These are phyloP conservation scores for Leptoclinus maculatus DNA, from an alignment of 2,797 vertebrate species.

Conservation along the genomic window DNA sequence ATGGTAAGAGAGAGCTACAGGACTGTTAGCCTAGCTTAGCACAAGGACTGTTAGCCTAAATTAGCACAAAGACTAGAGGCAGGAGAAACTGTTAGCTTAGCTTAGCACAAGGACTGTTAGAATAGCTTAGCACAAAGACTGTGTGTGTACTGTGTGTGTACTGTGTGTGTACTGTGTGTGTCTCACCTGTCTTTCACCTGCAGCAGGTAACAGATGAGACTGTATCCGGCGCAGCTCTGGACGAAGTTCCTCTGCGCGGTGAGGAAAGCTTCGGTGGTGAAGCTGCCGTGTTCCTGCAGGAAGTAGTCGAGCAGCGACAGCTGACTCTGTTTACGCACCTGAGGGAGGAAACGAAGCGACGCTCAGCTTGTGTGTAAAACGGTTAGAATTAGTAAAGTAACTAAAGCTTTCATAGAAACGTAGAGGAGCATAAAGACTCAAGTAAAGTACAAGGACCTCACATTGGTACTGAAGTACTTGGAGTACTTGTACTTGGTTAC, in stretches of 20 bases:
- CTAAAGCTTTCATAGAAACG: neutral
- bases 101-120: neutral
- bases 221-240: conserved; percentile 95
- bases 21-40: neutral
- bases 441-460: neutral
- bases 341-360: neutral
- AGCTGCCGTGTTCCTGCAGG: conserved; percentile 92
- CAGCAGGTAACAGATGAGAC: conserved; percentile 95
- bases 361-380: neutral
- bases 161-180: no score
- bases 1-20: neutral
- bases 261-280: conserved; percentile 93
- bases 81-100: neutral
- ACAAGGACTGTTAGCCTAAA: neutral
- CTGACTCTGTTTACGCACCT: conserved; percentile 91
- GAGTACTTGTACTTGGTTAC: no score
- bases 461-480: neutral
- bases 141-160: no score
- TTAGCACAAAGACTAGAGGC: neutral
- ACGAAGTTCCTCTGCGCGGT: conserved; percentile 95
- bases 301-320: conserved; percentile 93
- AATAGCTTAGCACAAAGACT: neutral
- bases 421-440: neutral
- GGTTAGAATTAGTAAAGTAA: no score
- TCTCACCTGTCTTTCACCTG: conserved; percentile 96